A percentile compares a stretch with the other conserved stretches of the same genome.
These are phyloP conservation scores for Brachionus plicatilis DNA, from an alignment of 1,140 invertebrate genomes.

Conservation along the genomic window DNA sequence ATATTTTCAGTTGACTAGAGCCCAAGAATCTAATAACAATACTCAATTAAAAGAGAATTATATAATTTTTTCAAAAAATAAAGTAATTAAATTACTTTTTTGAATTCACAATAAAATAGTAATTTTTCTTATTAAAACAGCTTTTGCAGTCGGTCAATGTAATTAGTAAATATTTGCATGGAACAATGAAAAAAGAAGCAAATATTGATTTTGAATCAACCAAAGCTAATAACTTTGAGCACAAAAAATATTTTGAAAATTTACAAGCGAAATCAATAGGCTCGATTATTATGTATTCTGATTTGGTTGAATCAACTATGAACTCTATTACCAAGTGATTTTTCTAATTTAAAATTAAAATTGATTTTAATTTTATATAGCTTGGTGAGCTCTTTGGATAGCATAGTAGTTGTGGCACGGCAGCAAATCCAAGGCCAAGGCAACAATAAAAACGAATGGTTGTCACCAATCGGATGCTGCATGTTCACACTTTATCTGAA, in stretches of 20 bases:
- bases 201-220: not conserved
- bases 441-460: constrained; percentile 32
- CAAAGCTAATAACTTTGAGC: not conserved
- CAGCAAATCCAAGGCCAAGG: constrained; percentile 31
- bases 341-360: not conserved
- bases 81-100: not conserved
- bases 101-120: not conserved
- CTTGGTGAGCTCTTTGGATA: not conserved
- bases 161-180: constrained; percentile 24
- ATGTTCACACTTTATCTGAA: constrained; percentile 19
- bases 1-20: not conserved
- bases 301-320: constrained; percentile 37
- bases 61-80: constrained; percentile 18
- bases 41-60: not conserved
- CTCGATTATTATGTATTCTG: constrained; percentile 15
- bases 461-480: constrained; percentile 22
- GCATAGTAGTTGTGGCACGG: not conserved
- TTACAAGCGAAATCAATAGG: constrained; percentile 23
- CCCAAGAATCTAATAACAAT: not conserved
- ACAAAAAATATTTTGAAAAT: constrained; percentile 30
- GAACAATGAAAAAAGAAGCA: constrained; percentile 2
- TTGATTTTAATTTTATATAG: not conserved
- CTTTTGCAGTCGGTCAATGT: constrained; percentile 22
- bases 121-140: not conserved
- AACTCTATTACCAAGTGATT: constrained; percentile 19